Evolutionary conservation across 1,140 invertebrate genomes (phyloP).

Genomic region (Tetragonula clypearis): DNA sequence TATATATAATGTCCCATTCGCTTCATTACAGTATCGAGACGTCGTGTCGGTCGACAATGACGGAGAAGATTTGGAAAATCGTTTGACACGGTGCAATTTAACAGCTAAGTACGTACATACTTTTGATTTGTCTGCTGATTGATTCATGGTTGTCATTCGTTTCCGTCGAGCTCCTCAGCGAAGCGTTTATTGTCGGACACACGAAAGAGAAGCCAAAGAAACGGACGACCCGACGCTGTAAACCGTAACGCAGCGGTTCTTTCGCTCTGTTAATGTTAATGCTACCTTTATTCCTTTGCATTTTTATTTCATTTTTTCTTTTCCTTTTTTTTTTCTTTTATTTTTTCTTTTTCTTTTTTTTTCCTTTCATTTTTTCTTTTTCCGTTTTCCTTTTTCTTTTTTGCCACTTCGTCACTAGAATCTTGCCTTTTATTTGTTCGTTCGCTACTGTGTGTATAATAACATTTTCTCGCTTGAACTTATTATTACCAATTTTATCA

Average conservation of each 20-base stretch:
- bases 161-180: neutral
- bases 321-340: neutral
- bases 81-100: constrained; percentile 23
- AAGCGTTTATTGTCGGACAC: constrained; percentile 40
- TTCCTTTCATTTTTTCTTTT: neutral
- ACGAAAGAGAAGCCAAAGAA: constrained; percentile 25
- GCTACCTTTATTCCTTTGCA: neutral
- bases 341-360: neutral
- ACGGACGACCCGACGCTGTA: constrained; percentile 14
- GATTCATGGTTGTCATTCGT: constrained; percentile 8
- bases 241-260: constrained; percentile 4
- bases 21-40: neutral
- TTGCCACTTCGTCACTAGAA: too few species aligned
- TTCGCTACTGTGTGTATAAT: neutral
- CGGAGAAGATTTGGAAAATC: neutral
- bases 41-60: neutral
- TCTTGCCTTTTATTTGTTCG: neutral
- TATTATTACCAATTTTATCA: constrained; percentile 1
- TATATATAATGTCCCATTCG: constrained; percentile 1
- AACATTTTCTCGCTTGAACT: neutral
- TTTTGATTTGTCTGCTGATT: constrained; percentile 54
- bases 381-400: neutral
- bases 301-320: neutral
- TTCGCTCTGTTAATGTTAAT: neutral
- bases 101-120: constrained; percentile 19